phyloP scores from a whole-genome alignment of 2,888 invertebrate species.

The Lasioglossum leucozonium region DNA sequence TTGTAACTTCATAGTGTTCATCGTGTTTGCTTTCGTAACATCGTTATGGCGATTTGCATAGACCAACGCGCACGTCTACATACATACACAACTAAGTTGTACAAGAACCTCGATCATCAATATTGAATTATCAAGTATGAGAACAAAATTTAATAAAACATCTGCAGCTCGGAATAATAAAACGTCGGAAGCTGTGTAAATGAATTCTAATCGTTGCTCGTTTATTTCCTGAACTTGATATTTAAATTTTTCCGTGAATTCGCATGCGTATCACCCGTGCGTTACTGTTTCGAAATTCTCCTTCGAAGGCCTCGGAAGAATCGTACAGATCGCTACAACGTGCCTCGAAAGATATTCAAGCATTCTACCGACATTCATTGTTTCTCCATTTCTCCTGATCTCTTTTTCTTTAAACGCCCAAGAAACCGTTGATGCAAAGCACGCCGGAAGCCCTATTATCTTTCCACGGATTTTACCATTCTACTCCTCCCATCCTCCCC shows the following conservation, averaged over 20 bases:
- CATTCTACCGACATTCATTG: neutral
- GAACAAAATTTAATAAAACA: neutral
- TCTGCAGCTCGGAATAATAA: neutral
- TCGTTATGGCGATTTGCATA: neutral
- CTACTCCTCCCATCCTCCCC: constrained; percentile 2
- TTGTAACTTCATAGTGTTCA: neutral
- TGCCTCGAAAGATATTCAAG: neutral
- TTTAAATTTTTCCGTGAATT: neutral
- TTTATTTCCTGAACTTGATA: too few species aligned
- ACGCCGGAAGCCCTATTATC: constrained; percentile 3
- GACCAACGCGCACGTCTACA: neutral
- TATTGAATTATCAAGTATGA: neutral
- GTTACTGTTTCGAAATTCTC: neutral
- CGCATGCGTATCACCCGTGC: neutral
- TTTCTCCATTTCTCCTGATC: neutral
- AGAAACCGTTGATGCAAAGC: neutral
- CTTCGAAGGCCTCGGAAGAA: neutral
- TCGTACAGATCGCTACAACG: neutral
- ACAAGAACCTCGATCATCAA: neutral
- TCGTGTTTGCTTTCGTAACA: neutral
- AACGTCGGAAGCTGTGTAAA: too few species aligned
- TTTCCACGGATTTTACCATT: constrained; percentile 48
- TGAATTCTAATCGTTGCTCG: too few species aligned
- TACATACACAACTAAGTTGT: neutral
- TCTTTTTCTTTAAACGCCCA: constrained; percentile 24